Evolutionary conservation across 92 coral and sea anemone genomes (phyloP).

Genomic region (Pocillopora meandrina): DNA sequence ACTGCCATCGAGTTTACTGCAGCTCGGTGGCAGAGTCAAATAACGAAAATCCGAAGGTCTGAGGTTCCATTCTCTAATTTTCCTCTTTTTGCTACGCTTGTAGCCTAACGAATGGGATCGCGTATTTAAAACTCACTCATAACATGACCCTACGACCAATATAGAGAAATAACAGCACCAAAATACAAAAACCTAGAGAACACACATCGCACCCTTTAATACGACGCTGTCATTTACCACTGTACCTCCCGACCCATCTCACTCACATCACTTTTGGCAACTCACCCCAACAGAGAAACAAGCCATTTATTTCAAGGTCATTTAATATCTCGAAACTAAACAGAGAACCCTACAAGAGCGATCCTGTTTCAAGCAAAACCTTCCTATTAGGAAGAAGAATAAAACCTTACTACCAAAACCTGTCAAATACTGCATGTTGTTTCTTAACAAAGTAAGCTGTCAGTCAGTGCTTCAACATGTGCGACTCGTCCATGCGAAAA

Average conservation of each 20-base stretch:
- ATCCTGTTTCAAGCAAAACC: background rate
- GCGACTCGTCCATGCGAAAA: background rate
- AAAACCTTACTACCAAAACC: background rate
- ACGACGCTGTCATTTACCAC: background rate
- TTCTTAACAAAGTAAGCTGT: background rate
- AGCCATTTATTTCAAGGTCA: slow-evolving; percentile 27
- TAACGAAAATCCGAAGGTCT: too few species aligned
- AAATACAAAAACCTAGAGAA: background rate
- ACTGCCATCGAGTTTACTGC: too few species aligned
- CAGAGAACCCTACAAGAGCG: background rate
- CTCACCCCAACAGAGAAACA: slow-evolving; percentile 17
- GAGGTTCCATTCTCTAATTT: too few species aligned
- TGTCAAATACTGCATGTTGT: background rate
- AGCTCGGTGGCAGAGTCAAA: too few species aligned
- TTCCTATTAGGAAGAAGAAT: background rate
- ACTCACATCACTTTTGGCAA: background rate
- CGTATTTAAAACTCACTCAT: background rate
- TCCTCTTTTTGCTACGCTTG: too few species aligned
- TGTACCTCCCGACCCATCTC: background rate
- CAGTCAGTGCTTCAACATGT: background rate
- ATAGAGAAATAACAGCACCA: background rate
- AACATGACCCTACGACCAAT: background rate
- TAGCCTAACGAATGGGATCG: too few species aligned
- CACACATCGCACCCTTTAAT: background rate
- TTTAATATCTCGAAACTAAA: slow-evolving; percentile 7